Evolutionary conservation across 2,113 vertebrate species (phyloP), one percentile per base, ranked within the genome.

Genomic region (Dasyprocta punctata): DNA sequence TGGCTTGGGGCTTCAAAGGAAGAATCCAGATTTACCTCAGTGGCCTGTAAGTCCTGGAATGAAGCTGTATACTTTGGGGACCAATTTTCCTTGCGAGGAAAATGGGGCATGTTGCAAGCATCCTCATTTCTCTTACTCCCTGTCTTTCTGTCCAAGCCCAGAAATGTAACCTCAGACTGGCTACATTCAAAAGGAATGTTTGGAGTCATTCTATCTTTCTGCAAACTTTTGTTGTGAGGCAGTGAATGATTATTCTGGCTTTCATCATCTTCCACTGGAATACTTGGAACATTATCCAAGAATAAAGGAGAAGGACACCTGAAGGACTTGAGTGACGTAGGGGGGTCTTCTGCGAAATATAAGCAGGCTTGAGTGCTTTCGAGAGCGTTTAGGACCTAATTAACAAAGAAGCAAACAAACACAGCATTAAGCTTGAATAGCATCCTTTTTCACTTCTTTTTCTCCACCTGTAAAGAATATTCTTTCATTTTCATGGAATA

Each of bases 161-260:
- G 65, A 58, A 98, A 99, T 0, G 97, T 98, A 61, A 99, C 98
- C 96, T 99, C 98, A 78, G 99, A 99, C 86, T 98, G 98, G 86
- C 98, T 98, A 52, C 91, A 98, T 41, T 99, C 98, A 26, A 98
- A 98, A 28, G 97, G 97, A 82, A 22, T 26, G 38, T 81, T 97
- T 19, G 88, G 26, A 28, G 47, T 3, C 65, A 4, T 17, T 28
- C 94, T 92, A 0, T 73, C 91, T 95, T 7, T 80, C 81, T 89
- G 86, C 61, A 67, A 77, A 71, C 11, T 49, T 93, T 89, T 71
- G 36, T 89, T 77, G 1, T 1, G 24, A 82, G 95, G 67, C 0
- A 30, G 77, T 44, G 54, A 96, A 9, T 5, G 67, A 36, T 84
- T 91, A n/a, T 94, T 97, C 95, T 93, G 93, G 78, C 92, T 97